Evolutionary conservation across 2,113 vertebrate species (phyloP).

Genomic region (Pionites leucogaster): DNA sequence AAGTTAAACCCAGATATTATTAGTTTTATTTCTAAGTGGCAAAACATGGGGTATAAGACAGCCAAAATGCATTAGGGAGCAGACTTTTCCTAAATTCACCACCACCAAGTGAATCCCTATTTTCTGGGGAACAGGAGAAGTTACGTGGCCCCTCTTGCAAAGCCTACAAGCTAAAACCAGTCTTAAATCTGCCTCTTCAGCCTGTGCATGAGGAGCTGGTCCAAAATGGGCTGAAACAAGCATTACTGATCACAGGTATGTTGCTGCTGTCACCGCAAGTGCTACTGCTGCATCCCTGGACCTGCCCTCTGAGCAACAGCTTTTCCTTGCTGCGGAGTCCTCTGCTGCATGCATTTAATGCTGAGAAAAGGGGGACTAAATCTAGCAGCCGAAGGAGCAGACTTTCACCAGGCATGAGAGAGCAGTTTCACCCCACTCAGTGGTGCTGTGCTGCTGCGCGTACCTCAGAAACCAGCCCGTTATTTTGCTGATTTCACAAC

Average conservation of each 20-base stretch:
- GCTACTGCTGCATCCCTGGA: neutral
- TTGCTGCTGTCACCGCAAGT: neutral
- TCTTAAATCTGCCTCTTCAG: neutral
- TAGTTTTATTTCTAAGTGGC: neutral
- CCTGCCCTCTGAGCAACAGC: neutral
- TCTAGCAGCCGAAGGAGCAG: neutral
- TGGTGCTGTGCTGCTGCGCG: neutral
- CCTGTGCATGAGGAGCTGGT: neutral
- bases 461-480: neutral
- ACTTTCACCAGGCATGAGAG: neutral
- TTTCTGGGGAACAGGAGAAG: neutral
- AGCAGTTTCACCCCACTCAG: neutral
- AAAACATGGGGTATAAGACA: neutral
- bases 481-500: neutral
- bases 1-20: neutral
- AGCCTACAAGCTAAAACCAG: neutral
- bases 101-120: neutral
- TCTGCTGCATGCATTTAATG: neutral
- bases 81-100: neutral
- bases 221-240: neutral
- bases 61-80: neutral
- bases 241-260: neutral
- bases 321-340: neutral
- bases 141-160: accelerated
- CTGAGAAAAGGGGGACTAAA: neutral